These are phyloP conservation scores for Ciconia stormi DNA, from an alignment of 2,113 vertebrate species.

Conservation along the genomic window DNA sequence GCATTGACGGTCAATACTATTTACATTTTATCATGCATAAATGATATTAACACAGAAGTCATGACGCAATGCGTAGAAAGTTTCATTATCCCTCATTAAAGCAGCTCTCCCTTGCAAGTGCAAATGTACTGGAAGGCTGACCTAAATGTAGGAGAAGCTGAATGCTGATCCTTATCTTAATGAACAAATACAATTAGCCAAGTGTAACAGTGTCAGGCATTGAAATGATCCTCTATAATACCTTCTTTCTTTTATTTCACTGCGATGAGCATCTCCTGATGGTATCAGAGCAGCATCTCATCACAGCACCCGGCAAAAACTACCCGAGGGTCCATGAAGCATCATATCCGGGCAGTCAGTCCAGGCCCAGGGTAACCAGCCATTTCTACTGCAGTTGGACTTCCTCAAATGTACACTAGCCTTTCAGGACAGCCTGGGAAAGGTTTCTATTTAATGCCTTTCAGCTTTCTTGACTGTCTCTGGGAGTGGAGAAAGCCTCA, in stretches of 20 bases:
- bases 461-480: not conserved
- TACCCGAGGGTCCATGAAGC: not conserved
- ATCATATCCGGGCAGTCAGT: not conserved
- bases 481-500: not conserved
- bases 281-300: slow-evolving; percentile 24
- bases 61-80: slow-evolving; percentile 28
- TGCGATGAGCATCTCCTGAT: slow-evolving; percentile 20
- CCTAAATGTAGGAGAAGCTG: slow-evolving; percentile 55
- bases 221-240: slow-evolving; percentile 51
- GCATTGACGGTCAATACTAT: slow-evolving; percentile 35
- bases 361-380: not conserved
- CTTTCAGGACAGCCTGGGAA: not conserved
- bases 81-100: slow-evolving; percentile 62
- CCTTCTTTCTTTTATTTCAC: slow-evolving; percentile 55
- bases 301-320: slow-evolving; percentile 13
- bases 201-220: slow-evolving; percentile 60
- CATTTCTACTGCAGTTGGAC: not conserved
- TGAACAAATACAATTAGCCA: slow-evolving; percentile 61
- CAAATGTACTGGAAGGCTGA: slow-evolving; percentile 64
- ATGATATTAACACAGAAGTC: slow-evolving; percentile 49
- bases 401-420: not conserved
- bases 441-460: not conserved
- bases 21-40: slow-evolving; percentile 66
- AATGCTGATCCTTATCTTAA: slow-evolving; percentile 65
- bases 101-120: slow-evolving; percentile 61